Evolutionary conservation across 2,888 invertebrate species (phyloP), one percentile per base, ranked within the genome.

Genomic region (Cistogaster globosa): DNA sequence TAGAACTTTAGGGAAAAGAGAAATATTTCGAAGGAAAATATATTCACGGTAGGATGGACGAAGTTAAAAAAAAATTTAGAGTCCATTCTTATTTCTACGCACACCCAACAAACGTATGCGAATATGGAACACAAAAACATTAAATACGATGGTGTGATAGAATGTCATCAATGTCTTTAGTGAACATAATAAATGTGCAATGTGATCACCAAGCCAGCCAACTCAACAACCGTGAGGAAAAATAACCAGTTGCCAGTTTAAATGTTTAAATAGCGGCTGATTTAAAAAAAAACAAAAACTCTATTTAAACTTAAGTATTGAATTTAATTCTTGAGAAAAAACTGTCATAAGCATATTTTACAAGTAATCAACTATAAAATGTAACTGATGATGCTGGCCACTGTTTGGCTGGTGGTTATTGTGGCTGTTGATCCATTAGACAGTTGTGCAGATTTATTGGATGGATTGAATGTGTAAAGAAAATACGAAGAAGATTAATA

Each of bases 311-410:
- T 74, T 26, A 38, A 68, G 62, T 63, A 84, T 84, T 74, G 58
- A 14, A 74, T 84, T 81, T 58, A 77, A 69, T 84, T 81, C 84
- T 74, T 53, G 57, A 74, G 81, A 84, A 77, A 84, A 81, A 69
- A 14, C 81, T 78, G 76, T 81, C 81, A 84, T 84, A 84, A 84
- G 60, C 81, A 84, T 84, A 68, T 68, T 81, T 77, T 57, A 63
- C 16, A 53, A 22, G 32, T 22, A 57, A 51, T 14, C 42, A 68
- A 72, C 60, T 67, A 67, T 26, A 67, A 32, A 38, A 69, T 48
- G 48, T 60, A n/a, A 42, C 36, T 71, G 57, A 57, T 57, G 38
- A 45, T 68, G 18, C 67, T 69, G 75, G 63, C 51, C 65, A 75
- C 69, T 58, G 65, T 63, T 71, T 77, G 76, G 72, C 65, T 67